Base-by-base conservation (phyloP, 2,797 vertebrate species). In the Petrocephalus sullivani region DNA sequence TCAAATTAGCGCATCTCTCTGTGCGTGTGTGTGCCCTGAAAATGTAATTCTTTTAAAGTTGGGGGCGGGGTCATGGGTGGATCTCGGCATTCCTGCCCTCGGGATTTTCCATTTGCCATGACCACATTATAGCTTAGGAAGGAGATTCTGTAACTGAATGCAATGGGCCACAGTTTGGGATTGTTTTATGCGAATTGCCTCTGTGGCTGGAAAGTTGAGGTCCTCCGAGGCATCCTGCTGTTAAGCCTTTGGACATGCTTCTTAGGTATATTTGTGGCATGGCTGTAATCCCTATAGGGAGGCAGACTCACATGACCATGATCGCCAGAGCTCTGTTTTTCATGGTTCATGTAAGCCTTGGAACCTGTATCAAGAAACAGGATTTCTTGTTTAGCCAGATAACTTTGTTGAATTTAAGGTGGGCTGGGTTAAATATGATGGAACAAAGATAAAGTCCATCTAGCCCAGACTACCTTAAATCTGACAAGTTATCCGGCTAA, bases 1-100 rank as follows among this genome's bases (percentile, higher is more conserved):
- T 94, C 90, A 91, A 90, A 94, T 94, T 91, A 95, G 91, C 91
- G 92, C 91, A 92, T 94, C 91, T 94, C 89, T 88, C 89, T 16
- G 54, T 88, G 90, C 2, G 87, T 90, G 87, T 90, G 89, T 89
- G 87, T 93, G 91, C 90, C 87, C 89, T 93, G 92, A 75, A 94
- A 93, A 89, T 81, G 49, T 88, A 91, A 93, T 90, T 91, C 67
- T 92, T 85, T 89, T 87, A 87, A 91, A 89, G 71, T 41, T 67
- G 14, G 54, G 54, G 14, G 54, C 8, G 54, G 54, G 9, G 93
- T 93, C 92, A 93, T 51, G 82, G 88, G 88, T 88, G 82, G 88
- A 89, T 88, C 78, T 88, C 61, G 54, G 82, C 90, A 91, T 86
- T 86, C 89, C 90, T 78, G 90, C 46, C 81, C 81, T 89, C 58